Conservation (phyloP, 2,888 invertebrate species). For the Crocallis elinguaria region DNA sequence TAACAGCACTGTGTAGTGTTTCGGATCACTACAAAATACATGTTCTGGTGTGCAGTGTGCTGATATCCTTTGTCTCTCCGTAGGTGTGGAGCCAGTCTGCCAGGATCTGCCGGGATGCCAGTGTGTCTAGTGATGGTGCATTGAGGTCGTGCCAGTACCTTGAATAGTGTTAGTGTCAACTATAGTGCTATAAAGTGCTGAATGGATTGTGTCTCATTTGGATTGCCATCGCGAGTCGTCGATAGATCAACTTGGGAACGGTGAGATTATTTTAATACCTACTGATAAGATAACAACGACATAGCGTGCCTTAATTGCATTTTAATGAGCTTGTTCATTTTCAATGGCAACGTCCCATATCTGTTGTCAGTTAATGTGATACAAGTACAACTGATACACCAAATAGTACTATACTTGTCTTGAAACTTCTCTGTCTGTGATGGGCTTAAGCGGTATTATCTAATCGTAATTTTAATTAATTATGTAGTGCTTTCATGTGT, state of each 20-base stretch:
- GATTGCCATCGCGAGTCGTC: constrained; percentile 81
- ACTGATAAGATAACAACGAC: constrained; percentile 21
- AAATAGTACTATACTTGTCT: no score
- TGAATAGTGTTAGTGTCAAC: constrained; percentile 76
- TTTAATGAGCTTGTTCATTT: constrained; percentile 11
- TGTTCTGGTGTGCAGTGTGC: constrained; percentile 63
- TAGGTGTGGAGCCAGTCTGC: constrained; percentile 66
- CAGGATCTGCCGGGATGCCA: constrained; percentile 69
- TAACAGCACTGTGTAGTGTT: constrained; percentile 36
- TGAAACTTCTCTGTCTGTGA: neutral
- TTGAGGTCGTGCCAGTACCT: constrained; percentile 72
- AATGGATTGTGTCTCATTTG: constrained; percentile 81
- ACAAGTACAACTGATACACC: no score
- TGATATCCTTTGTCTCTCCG: constrained; percentile 72
- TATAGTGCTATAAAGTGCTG: constrained; percentile 77
- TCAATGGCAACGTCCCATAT: constrained; percentile 6
- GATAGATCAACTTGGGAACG: constrained; percentile 80
- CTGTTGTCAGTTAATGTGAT: neutral
- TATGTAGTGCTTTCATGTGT: constrained; percentile 30
- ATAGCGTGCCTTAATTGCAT: constrained; percentile 7
- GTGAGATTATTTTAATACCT: constrained; percentile 53
- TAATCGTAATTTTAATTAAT: constrained; percentile 34
- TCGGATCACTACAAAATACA: constrained; percentile 55
- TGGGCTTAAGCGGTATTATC: constrained; percentile 13
- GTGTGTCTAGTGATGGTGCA: constrained; percentile 81